A percentile compares a stretch with the other conserved stretches of the same genome.
phyloP scores from a whole-genome alignment of 2,888 invertebrate species.

The Aspidiotus rigidus region DNA sequence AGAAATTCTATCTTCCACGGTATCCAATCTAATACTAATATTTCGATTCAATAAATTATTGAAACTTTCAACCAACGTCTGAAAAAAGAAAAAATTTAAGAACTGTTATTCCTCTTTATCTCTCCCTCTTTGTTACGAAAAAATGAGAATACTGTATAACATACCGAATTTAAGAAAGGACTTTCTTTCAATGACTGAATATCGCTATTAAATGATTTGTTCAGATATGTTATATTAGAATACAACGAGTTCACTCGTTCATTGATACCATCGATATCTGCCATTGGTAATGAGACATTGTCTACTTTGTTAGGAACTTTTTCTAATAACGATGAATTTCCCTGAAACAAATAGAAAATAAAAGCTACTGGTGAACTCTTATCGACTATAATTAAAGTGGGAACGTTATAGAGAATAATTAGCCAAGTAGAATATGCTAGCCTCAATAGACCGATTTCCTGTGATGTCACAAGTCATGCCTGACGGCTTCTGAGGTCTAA shows the following conservation, averaged over 20 bases:
- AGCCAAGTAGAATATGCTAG: background rate
- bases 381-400: background rate
- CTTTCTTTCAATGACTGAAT: slow-evolving; percentile 12
- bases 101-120: background rate
- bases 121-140: background rate
- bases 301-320: slow-evolving; percentile 23
- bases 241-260: slow-evolving; percentile 1
- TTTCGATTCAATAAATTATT: background rate
- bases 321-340: slow-evolving; percentile 15
- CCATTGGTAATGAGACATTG: background rate
- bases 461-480: too few relatives aligned
- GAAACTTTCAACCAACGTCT: background rate
- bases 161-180: slow-evolving; percentile 10
- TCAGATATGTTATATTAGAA: slow-evolving; percentile 18
- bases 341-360: slow-evolving; percentile 15
- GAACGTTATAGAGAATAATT: background rate
- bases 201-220: slow-evolving; percentile 9
- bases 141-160: background rate
- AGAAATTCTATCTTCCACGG: too few relatives aligned
- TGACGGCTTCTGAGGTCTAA: too few relatives aligned
- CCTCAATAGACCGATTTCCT: background rate
- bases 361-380: background rate
- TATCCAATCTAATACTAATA: background rate
- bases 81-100: background rate
- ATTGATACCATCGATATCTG: slow-evolving; percentile 1